Base-by-base conservation (phyloP, 2,888 invertebrate genomes). In the Cryptocephalus moraei region DNA sequence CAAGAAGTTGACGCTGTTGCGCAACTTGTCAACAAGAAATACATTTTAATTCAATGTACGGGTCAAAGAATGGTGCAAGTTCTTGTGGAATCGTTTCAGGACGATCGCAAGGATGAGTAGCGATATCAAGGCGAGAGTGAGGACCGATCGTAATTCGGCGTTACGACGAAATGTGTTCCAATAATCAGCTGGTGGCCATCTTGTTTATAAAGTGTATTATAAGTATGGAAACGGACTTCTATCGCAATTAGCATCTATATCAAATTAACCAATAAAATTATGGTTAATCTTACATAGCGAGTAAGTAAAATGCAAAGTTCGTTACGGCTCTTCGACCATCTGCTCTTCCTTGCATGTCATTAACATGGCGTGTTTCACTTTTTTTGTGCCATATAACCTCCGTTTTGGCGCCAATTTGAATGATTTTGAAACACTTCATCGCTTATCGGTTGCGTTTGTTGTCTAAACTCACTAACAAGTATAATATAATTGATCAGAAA, bases 161-260 rank as follows among this genome's bases (percentile, higher is more conserved):
- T 49, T 52, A 44, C 39, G 14, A 32, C 41, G 50, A 52, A 54
- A 56, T 56, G 56, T 58, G 59, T 60, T 56, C 55, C 56, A 53
- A 56, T 52, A 56, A 58, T 64, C 62, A 63, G 61, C 64, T 66
- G 67, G 67, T 59, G 62, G 69, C 69, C 69, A 69, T 69, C 65
- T 69, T 69, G 69, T 67, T 62, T 64, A 58, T 62, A 58, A 57
- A 55, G 55, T 55, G 59, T 52, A 65, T 64, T 60, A 64, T 66
- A 67, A 68, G 67, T 64, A 69, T 67, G 67, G 62, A 65, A 65
- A 63, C 60, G 53, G 63, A 66, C 58, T 60, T 62, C 56, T 62
- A 59, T 56, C 47, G 57, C 45, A 22, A 22, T 22, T 22, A 22
- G 22, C 22, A 22, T 22, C 22, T 22, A 22, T 22, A 22, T 22